Percentiles rank a stretch among this genome's conserved stretches.
phyloP scores from a whole-genome alignment of 2,888 invertebrate genomes.

The Lochmaea crataegi region DNA sequence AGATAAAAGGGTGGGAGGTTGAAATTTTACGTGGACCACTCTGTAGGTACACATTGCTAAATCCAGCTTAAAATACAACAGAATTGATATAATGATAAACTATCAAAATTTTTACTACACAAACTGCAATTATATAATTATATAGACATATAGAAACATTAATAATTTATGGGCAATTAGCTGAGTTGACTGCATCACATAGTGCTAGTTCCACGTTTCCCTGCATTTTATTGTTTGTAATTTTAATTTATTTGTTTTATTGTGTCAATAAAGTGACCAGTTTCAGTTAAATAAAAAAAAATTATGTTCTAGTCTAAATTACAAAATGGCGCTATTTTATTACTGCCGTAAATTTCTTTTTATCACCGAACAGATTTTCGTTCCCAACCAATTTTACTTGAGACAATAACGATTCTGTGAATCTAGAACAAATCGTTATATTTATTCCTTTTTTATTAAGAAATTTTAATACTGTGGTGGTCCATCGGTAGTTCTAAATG shows the following conservation, averaged over 20 bases:
- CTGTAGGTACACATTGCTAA: too few relatives aligned
- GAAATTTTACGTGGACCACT: too few relatives aligned
- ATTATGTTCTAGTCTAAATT: neutral
- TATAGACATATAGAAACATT: neutral
- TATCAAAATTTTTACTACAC: neutral
- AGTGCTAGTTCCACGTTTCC: neutral
- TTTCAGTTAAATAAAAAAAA: neutral
- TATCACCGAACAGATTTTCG: neutral
- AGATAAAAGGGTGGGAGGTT: too few relatives aligned
- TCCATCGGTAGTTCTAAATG: too few relatives aligned
- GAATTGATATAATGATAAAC: neutral
- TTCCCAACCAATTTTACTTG: neutral
- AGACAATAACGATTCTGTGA: neutral
- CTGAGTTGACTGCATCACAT: neutral
- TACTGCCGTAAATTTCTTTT: neutral
- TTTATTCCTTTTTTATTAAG: too few relatives aligned
- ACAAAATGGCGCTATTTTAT: neutral
- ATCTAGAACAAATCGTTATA: too few relatives aligned
- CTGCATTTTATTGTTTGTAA: neutral
- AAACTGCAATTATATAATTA: neutral
- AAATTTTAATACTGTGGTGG: too few relatives aligned
- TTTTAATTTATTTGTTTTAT: conserved; percentile 1
- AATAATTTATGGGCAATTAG: neutral
- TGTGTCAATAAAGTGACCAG: neutral
- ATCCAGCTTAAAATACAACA: neutral